Conservation (phyloP, 92 coral and sea anemone genomes). For the Bergia puertoricense region DNA sequence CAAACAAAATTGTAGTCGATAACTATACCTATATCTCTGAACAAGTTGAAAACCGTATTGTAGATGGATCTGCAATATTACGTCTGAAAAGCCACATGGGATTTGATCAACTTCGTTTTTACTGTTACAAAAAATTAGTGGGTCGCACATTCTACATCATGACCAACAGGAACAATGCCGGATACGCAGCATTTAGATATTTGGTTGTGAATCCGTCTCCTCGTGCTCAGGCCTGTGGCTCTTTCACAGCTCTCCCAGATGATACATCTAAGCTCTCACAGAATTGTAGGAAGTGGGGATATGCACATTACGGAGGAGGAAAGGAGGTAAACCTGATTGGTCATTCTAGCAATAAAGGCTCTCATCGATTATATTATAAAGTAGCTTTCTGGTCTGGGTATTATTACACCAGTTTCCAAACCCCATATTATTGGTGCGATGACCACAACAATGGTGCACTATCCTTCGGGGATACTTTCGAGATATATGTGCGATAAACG, state of each 20-base stretch:
- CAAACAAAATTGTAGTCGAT: no score
- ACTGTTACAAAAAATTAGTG: no score
- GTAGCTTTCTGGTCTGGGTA: not conserved
- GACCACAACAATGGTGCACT: not conserved
- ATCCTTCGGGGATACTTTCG: slow-evolving; percentile 7
- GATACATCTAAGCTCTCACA: not conserved
- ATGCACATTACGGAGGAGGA: not conserved
- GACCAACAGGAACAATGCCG: slow-evolving; percentile 13
- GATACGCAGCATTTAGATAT: slow-evolving; percentile 14
- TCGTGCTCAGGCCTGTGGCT: slow-evolving; percentile 20
- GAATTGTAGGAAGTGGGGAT: slow-evolving; percentile 12
- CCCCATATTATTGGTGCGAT: not conserved
- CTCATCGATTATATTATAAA: not conserved
- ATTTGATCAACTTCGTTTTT: not conserved
- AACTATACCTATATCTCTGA: no score
- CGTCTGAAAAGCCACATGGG: slow-evolving; percentile 22
- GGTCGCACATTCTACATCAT: slow-evolving; percentile 31
- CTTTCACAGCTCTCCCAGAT: slow-evolving; percentile 19
- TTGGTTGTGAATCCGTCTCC: not conserved
- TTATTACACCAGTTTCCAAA: not conserved
- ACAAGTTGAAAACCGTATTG: no score
- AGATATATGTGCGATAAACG: slow-evolving; percentile 15
- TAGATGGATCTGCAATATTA: no score
- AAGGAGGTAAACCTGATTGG: not conserved
- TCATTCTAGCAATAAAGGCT: not conserved